A percentile compares a stretch with the other conserved stretches of the same genome.
These are phyloP conservation scores for Napeogenes inachia DNA, from an alignment of 2,888 invertebrate species.

Conservation along the genomic window DNA sequence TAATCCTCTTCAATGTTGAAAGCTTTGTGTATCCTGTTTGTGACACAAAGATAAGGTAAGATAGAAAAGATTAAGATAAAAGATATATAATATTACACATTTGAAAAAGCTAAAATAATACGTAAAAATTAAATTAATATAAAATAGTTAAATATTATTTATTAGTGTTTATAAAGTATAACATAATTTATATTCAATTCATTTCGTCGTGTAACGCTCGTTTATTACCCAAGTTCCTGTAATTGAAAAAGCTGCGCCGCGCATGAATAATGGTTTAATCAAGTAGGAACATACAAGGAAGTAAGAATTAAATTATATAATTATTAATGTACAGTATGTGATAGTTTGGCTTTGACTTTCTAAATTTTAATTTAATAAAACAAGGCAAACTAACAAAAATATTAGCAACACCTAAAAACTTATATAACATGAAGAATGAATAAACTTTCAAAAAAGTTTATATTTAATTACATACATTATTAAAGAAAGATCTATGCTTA, in stretches of 20 bases:
- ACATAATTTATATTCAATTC: slow-evolving; percentile 17
- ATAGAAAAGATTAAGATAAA: background rate
- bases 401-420: no score
- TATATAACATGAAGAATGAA: no score
- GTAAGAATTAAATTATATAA: slow-evolving; percentile 11
- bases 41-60: background rate
- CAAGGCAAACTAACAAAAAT: background rate
- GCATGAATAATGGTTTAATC: slow-evolving; percentile 23
- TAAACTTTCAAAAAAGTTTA: no score
- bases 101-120: background rate
- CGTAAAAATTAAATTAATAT: no score
- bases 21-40: slow-evolving; percentile 17
- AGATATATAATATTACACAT: background rate
- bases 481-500: background rate
- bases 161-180: slow-evolving; percentile 9
- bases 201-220: slow-evolving; percentile 16
- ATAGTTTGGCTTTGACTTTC: background rate
- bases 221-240: slow-evolving; percentile 19
- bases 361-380: background rate
- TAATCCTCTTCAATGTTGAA: background rate
- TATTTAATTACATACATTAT: no score
- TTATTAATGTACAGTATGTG: background rate
- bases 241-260: slow-evolving; percentile 23
- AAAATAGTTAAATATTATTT: no score
- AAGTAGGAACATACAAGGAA: slow-evolving; percentile 21